phyloP scores from a whole-genome alignment of 2,888 invertebrate species.

The Malthinus seriepunctatus region DNA sequence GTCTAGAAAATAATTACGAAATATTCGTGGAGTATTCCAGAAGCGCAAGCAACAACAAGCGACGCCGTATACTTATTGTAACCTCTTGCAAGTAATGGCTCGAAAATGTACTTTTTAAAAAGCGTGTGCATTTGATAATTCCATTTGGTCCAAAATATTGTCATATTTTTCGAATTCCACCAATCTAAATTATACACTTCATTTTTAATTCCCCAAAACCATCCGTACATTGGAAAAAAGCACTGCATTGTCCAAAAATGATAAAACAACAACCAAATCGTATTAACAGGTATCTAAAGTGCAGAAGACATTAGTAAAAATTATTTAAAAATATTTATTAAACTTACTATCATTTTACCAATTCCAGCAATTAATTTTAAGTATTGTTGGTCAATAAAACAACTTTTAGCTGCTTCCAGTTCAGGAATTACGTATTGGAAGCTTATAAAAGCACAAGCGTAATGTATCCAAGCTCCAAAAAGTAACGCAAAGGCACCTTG shows the following conservation, averaged over 20 bases:
- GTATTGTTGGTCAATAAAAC: not conserved
- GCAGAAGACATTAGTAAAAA: too few relatives aligned
- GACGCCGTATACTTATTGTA: not conserved
- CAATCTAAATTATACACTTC: not conserved
- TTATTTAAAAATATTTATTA: not conserved
- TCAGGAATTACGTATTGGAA: slow-evolving; percentile 1
- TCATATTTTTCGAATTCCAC: slow-evolving; percentile 3
- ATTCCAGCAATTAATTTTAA: not conserved
- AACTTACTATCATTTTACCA: not conserved
- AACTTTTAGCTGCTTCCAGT: not conserved
- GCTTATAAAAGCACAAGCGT: not conserved
- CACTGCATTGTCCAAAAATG: not conserved
- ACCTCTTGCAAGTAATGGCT: not conserved
- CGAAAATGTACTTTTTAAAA: not conserved
- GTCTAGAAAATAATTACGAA: not conserved
- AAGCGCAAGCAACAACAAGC: not conserved
- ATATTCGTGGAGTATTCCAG: not conserved
- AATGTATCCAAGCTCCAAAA: not conserved
- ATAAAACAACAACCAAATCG: not conserved
- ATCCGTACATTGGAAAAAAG: not conserved
- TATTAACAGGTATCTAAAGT: not conserved
- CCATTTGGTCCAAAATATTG: slow-evolving; percentile 7
- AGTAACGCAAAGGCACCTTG: too few relatives aligned
- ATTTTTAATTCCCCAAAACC: not conserved
- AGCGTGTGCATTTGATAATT: not conserved